Evolutionary conservation across 2,113 vertebrate species (phyloP).

Genomic region (Conger conger): DNA sequence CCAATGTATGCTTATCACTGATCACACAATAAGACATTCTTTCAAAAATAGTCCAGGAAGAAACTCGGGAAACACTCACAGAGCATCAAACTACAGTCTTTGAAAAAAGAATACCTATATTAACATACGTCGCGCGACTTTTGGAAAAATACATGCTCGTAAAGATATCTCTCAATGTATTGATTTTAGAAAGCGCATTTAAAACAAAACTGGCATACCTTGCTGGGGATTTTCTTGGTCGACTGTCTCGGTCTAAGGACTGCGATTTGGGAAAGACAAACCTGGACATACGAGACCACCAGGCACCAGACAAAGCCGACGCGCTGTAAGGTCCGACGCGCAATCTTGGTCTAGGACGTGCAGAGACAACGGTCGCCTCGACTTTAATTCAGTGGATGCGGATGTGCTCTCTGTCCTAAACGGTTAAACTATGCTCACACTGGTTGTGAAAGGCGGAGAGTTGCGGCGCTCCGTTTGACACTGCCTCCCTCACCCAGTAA

Average conservation of each 20-base stretch:
- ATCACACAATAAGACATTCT: neutral
- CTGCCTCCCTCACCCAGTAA: neutral
- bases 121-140: neutral
- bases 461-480: conserved; percentile 15
- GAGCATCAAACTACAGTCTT: neutral
- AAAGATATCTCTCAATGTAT: neutral
- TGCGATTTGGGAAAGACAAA: neutral
- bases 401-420: conserved; percentile 46
- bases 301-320: neutral
- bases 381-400: neutral
- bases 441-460: conserved; percentile 23
- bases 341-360: neutral
- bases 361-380: neutral
- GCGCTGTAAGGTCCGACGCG: neutral
- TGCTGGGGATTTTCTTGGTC: neutral
- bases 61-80: neutral
- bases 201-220: neutral
- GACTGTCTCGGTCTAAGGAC: neutral
- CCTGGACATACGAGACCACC: neutral
- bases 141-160: neutral
- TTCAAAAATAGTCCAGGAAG: neutral
- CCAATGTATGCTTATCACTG: neutral
- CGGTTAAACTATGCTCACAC: conserved; percentile 26
- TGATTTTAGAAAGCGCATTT: neutral
- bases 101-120: neutral